These are phyloP conservation scores for Chironex yamaguchii DNA, from an alignment of 30 jellyfish, hydroid and myxozoan species.

Conservation along the genomic window DNA sequence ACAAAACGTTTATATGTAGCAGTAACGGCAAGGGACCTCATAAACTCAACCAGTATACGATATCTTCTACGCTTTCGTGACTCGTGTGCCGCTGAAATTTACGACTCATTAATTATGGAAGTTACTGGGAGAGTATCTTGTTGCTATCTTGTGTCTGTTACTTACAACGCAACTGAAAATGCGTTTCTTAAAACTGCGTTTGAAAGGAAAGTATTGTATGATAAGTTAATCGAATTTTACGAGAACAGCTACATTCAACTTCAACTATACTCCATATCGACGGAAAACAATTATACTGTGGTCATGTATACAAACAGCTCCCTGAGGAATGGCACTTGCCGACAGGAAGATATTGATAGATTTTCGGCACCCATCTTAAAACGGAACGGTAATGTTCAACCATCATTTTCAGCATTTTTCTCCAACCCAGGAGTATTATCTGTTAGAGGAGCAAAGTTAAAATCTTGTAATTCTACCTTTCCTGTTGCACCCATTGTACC, in stretches of 20 bases:
- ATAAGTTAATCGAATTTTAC: background rate
- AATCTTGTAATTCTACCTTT: slow-evolving; percentile 40
- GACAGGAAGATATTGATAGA: background rate
- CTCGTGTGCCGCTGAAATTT: slow-evolving; percentile 71
- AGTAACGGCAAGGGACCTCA: slow-evolving; percentile 8
- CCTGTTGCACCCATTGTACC: slow-evolving; percentile 11
- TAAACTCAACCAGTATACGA: background rate
- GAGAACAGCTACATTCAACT: slow-evolving; percentile 30
- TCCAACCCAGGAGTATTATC: slow-evolving; percentile 19
- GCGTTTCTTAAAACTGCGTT: background rate
- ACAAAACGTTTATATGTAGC: slow-evolving; percentile 21
- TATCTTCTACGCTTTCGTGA: slow-evolving; percentile 50
- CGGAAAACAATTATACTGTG: background rate
- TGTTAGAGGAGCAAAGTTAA: slow-evolving; percentile 18
- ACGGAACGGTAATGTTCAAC: slow-evolving; percentile 18
- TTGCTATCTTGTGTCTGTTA: slow-evolving; percentile 28
- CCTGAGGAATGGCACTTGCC: background rate
- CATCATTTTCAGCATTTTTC: background rate
- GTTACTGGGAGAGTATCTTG: slow-evolving; percentile 63
- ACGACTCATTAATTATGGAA: slow-evolving; percentile 34
- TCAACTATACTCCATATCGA: slow-evolving; percentile 8
- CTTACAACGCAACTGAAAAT: background rate
- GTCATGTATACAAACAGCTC: background rate
- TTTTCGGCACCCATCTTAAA: slow-evolving; percentile 13
- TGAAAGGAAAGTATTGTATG: slow-evolving; percentile 15